These are phyloP conservation scores for Mesocentrotus franciscanus DNA, from an alignment of 53 echinoderm and acorn worm genomes.

Conservation along the genomic window DNA sequence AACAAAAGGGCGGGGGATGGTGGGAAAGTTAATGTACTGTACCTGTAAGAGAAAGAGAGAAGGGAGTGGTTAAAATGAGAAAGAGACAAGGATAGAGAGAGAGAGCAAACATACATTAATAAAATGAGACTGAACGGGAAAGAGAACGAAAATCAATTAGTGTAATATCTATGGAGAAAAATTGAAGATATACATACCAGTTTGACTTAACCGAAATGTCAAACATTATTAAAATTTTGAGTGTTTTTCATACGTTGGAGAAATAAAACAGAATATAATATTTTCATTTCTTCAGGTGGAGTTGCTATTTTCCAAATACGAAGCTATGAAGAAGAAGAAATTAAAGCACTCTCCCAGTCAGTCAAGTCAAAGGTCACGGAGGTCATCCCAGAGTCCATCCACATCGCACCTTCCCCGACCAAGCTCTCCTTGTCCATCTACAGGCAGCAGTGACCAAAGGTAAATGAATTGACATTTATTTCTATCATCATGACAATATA, in stretches of 20 bases:
- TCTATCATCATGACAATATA: no score
- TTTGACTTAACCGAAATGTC: no score
- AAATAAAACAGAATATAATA: not conserved
- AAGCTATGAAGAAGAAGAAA: constrained; percentile 81
- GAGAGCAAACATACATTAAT: not conserved
- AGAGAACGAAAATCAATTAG: no score
- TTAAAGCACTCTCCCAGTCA: constrained; percentile 70
- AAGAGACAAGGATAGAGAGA: not conserved
- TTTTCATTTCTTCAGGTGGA: constrained; percentile 76
- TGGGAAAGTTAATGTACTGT: no score
- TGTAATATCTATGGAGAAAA: no score
- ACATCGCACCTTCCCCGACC: constrained; percentile 43
- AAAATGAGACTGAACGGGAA: no score
- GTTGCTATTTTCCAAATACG: constrained; percentile 80
- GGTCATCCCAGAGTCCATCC: constrained; percentile 67
- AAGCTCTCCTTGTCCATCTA: constrained; percentile 62
- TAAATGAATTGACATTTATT: not conserved
- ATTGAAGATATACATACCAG: no score
- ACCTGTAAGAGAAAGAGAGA: not conserved
- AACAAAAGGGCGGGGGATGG: not conserved
- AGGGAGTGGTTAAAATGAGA: not conserved
- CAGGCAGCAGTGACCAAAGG: constrained; percentile 79
- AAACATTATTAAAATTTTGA: no score
- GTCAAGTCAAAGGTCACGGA: constrained; percentile 61
- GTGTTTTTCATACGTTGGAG: no score